phyloP scores from a whole-genome alignment of 35 echinoderm and acorn worm species.

The Apostichopus japonicus region DNA sequence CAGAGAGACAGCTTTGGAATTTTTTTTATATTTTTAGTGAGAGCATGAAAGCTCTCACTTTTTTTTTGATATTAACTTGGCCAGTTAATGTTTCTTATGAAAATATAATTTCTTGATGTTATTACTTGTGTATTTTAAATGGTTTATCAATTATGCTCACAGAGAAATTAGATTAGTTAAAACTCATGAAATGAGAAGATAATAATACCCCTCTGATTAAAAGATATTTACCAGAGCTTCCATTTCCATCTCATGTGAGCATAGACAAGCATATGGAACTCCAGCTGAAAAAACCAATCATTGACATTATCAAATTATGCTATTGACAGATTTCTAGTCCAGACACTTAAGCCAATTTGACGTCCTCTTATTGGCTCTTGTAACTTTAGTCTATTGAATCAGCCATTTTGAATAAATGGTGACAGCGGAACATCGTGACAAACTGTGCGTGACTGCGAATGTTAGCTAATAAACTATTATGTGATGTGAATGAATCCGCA shows the following conservation, averaged over 20 bases:
- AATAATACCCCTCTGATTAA: background rate
- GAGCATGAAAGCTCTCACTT: too few relatives aligned
- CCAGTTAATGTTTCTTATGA: too few relatives aligned
- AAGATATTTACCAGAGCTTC: background rate
- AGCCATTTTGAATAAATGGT: constrained; percentile 28
- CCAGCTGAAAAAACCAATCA: constrained; percentile 18
- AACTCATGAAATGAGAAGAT: background rate
- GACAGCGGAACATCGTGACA: background rate
- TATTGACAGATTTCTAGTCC: constrained; percentile 14
- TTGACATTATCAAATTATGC: constrained; percentile 35
- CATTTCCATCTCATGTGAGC: background rate
- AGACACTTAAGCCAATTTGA: constrained; percentile 49
- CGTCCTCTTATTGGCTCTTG: constrained; percentile 17
- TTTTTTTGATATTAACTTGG: too few relatives aligned
- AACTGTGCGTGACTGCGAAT: constrained; percentile 36
- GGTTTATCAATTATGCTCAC: background rate
- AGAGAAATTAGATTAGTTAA: background rate
- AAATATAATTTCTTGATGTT: too few relatives aligned
- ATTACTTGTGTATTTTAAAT: too few relatives aligned
- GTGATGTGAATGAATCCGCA: constrained; percentile 5
- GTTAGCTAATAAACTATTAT: background rate
- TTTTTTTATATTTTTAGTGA: too few relatives aligned
- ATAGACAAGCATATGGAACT: background rate
- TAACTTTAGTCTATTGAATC: constrained; percentile 42
- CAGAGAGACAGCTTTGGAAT: too few relatives aligned